Evolutionary conservation across 2,888 invertebrate genomes (phyloP).

Genomic region (Abrostola triplasia): DNA sequence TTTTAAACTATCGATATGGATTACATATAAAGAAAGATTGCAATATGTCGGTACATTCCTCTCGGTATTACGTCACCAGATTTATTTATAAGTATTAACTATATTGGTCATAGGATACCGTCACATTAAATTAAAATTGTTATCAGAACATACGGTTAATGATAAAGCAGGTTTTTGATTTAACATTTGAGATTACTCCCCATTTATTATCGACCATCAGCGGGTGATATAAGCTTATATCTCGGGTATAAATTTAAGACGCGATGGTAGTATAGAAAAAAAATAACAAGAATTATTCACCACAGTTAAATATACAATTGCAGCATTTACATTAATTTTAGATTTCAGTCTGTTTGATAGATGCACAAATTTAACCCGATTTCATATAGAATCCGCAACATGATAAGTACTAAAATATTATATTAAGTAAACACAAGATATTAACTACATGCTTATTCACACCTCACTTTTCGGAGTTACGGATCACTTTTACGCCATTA

Average conservation of each 20-base stretch:
- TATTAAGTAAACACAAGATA: not conserved
- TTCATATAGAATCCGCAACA: too few relatives aligned
- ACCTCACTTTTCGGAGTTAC: not conserved
- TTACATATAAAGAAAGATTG: conserved; percentile 33
- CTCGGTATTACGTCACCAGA: not conserved
- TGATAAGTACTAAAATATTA: too few relatives aligned
- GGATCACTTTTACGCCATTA: conserved; percentile 3
- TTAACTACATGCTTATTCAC: not conserved
- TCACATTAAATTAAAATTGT: not conserved
- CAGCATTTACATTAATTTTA: too few relatives aligned
- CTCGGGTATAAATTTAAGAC: too few relatives aligned
- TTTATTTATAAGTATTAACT: not conserved
- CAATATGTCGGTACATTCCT: conserved; percentile 23
- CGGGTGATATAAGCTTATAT: not conserved
- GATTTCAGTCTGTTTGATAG: too few relatives aligned
- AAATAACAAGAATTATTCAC: too few relatives aligned
- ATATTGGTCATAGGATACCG: too few relatives aligned
- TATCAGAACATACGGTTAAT: conserved; percentile 2
- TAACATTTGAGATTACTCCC: conserved; percentile 23
- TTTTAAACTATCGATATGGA: conserved; percentile 13
- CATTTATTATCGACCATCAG: not conserved
- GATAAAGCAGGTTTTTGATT: not conserved
- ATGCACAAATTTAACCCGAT: too few relatives aligned
- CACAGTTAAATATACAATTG: too few relatives aligned
- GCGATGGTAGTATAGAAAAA: too few relatives aligned